These are phyloP conservation scores for Meloidogyne floridensis DNA, from an alignment of 1,140 invertebrate genomes.

Conservation along the genomic window DNA sequence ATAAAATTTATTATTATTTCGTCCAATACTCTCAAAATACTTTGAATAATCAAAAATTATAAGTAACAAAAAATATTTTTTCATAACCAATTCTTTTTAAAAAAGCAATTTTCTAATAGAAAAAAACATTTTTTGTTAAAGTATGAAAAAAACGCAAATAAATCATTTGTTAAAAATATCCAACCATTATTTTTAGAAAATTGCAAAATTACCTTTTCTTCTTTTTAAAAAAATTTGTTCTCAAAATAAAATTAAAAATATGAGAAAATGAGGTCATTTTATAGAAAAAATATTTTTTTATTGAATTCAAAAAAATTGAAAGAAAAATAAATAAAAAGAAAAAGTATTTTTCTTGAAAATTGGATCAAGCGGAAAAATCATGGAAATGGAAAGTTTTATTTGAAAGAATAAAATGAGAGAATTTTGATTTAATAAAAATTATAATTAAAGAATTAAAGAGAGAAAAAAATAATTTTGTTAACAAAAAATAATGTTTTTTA, in stretches of 20 bases:
- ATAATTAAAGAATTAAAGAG: background rate
- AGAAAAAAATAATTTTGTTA: background rate
- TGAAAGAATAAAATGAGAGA: too few relatives aligned
- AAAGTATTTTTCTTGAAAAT: background rate
- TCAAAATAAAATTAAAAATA: background rate
- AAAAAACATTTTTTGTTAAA: too few relatives aligned
- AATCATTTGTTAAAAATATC: background rate
- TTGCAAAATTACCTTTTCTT: background rate
- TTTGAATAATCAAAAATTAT: too few relatives aligned
- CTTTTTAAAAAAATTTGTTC: background rate
- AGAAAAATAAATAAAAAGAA: background rate
- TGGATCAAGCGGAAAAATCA: conserved; percentile 1
- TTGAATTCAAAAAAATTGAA: background rate
- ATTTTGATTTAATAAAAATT: too few relatives aligned
- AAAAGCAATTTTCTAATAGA: too few relatives aligned
- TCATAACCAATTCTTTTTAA: too few relatives aligned
- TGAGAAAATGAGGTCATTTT: conserved; percentile 1
- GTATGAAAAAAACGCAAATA: background rate
- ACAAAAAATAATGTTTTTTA: too few relatives aligned
- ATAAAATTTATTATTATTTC: too few relatives aligned
- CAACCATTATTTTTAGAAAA: background rate
- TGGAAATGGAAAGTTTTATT: background rate
- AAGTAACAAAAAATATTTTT: too few relatives aligned
- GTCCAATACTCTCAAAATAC: too few relatives aligned
- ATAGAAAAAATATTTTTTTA: background rate